These are phyloP conservation scores for Disparrhopalites patrizii DNA, from an alignment of 2,888 invertebrate species.

Conservation along the genomic window DNA sequence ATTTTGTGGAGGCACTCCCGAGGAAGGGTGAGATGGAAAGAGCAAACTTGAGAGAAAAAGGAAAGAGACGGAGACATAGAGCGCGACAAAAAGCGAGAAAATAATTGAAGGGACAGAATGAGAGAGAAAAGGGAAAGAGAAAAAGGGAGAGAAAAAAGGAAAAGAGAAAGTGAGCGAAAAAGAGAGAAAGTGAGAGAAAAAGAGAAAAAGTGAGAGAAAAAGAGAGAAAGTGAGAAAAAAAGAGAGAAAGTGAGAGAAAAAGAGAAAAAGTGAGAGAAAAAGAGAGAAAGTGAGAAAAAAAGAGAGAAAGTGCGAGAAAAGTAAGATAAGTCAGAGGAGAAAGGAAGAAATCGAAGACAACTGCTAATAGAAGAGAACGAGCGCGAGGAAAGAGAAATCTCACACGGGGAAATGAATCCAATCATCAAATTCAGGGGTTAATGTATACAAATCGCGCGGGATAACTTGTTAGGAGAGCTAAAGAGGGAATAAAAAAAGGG, in stretches of 20 bases:
- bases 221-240: background rate
- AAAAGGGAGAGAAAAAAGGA: background rate
- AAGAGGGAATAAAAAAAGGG: too few relatives aligned
- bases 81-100: background rate
- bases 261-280: background rate
- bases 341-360: background rate
- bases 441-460: background rate
- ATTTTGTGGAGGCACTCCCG: too few relatives aligned
- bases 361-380: constrained; percentile 3
- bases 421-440: constrained; percentile 5
- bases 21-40: too few relatives aligned
- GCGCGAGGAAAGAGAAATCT: constrained; percentile 1
- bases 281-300: background rate
- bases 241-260: background rate
- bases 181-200: background rate
- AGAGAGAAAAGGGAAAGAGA: background rate
- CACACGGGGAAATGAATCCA: constrained; percentile 5
- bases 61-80: too few relatives aligned
- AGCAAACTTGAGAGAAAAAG: too few relatives aligned
- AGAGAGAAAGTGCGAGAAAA: background rate
- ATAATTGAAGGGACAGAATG: background rate
- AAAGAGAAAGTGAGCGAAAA: background rate
- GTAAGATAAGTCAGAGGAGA: too few relatives aligned
- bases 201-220: background rate
- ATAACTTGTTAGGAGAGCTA: background rate